Conservation (phyloP, 1,140 invertebrate genomes). For the Magallana angulata region DNA sequence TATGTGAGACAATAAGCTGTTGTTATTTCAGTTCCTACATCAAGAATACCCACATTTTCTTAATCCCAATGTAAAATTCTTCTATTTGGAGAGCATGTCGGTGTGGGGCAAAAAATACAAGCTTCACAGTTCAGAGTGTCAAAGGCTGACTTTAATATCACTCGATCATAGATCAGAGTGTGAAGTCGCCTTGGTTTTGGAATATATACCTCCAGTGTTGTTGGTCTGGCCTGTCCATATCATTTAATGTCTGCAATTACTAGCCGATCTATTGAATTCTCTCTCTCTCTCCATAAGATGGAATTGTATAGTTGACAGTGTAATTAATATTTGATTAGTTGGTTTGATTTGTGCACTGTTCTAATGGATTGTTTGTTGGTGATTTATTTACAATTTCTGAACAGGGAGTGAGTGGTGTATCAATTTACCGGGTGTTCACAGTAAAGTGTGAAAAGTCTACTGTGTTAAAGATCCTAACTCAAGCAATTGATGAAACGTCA, state of each 20-base stretch:
- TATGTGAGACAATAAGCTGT: background rate
- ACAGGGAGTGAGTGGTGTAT: background rate
- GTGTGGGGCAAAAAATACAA: slow-evolving; percentile 12
- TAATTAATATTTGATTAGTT: slow-evolving; percentile 36
- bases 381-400: background rate
- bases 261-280: slow-evolving; percentile 10
- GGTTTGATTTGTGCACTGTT: slow-evolving; percentile 23
- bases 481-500: background rate
- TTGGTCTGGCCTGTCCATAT: background rate
- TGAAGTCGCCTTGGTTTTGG: background rate
- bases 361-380: slow-evolving; percentile 10
- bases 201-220: background rate
- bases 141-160: background rate
- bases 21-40: background rate
- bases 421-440: background rate
- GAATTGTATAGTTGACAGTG: background rate
- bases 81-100: background rate
- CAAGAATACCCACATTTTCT: background rate
- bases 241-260: background rate
- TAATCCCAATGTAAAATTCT: slow-evolving; percentile 11
- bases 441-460: background rate
- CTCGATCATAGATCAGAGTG: background rate
- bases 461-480: background rate
- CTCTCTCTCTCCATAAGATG: background rate
- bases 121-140: background rate